Conservation (phyloP, 2,888 invertebrate genomes). For the Exephanes ischioxanthus region DNA sequence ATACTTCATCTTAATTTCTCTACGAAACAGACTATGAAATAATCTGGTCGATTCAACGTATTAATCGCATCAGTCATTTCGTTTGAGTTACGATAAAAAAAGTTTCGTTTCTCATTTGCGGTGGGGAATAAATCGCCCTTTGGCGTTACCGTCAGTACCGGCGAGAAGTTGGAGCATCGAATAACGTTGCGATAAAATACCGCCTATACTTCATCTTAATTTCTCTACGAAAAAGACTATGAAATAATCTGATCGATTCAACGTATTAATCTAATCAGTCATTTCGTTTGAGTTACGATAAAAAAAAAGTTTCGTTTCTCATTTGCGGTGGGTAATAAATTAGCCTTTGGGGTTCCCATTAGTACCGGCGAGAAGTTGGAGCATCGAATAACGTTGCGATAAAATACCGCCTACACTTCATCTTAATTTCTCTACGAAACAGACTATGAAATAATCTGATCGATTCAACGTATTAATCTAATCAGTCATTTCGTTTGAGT, state of each 20-base stretch:
- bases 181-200: constrained; percentile 25
- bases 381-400: constrained; percentile 28
- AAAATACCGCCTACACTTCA: not conserved
- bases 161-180: constrained; percentile 2
- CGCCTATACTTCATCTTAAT: not conserved
- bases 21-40: constrained; percentile 16
- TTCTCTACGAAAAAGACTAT: no score
- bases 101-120: not conserved
- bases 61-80: not conserved
- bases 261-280: constrained; percentile 6
- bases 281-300: not conserved
- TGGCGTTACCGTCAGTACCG: not conserved
- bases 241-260: no score
- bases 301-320: not conserved
- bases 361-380: not conserved
- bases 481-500: no score
- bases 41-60: constrained; percentile 53
- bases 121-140: not conserved
- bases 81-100: not conserved
- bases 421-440: not conserved
- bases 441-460: constrained; percentile 45
- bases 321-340: not conserved
- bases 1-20: not conserved
- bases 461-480: no score
- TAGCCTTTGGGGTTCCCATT: not conserved